Evolutionary conservation across 1,140 invertebrate species (phyloP), one percentile per base, ranked within the genome.

Genomic region (Drosophila orena): DNA sequence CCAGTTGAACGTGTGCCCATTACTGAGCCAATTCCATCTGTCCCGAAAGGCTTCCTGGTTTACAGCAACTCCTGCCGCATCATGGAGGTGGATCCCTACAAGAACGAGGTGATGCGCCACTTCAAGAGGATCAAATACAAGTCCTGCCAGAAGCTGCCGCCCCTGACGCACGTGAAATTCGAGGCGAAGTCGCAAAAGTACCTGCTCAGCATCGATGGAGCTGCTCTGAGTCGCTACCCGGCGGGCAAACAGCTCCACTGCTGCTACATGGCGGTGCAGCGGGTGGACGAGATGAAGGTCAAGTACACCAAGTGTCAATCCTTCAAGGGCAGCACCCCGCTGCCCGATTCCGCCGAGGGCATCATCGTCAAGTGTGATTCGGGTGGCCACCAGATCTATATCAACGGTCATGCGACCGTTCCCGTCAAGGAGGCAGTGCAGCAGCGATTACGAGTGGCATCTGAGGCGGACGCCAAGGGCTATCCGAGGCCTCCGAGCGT

Each of bases 11-110:
- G 42, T 15, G 30, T 17, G 4, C 24, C 12, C 44, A 30, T n/a
- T 44, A 72, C 30, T 76, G 50, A 76, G 57, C 60, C 47, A 38
- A 61, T 44, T 50, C 40, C 24, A 40, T 49, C 62, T 71, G 43
- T 77, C 55, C 83, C 85, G 24, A 37, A 83, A 88, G 94, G 94
- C 17, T 96, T 94, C 81, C 91, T 96, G 42, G 94, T 97, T 2
- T 95, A 94, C 91, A 96, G 94, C 79, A 92, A 95, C 2, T 94
- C 93, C 59, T 97, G 96, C 76, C 93, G 94, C 65, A 96, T 97
- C 77, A 94, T 95, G 2, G 94, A 95, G 44, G 92, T 95, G 43
- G 93, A 96, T 86, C 95, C 96, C 0, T 94, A 95, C 77, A 94
- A 96, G 68, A 90, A 93, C 8, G 94, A 95, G 17, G 94, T 96